phyloP scores from a whole-genome alignment of 2,797 vertebrate genomes.

The Labeo calbasu region DNA sequence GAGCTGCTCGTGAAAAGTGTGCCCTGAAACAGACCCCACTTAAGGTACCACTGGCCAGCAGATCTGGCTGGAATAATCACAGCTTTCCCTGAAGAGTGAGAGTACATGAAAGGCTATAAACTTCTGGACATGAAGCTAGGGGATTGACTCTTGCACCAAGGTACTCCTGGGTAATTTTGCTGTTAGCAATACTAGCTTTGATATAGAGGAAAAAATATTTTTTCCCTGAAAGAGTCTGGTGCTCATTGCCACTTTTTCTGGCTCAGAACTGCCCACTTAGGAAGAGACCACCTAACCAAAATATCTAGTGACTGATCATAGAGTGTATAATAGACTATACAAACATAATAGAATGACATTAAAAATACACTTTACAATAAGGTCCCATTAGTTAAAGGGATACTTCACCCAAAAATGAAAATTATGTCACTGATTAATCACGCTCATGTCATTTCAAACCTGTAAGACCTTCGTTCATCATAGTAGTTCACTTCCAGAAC shows the following conservation, averaged over 20 bases:
- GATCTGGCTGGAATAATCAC: constrained; percentile 13
- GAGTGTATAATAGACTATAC: background rate
- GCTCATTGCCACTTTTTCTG: background rate
- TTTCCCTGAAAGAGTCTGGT: background rate
- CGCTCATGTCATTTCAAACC: no score
- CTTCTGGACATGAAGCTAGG: constrained; percentile 31
- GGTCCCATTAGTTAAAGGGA: no score
- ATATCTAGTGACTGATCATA: background rate
- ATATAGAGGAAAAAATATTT: background rate
- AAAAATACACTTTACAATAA: background rate
- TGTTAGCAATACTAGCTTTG: background rate
- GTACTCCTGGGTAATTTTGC: constrained; percentile 33
- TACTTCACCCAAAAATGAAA: no score
- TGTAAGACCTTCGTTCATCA: no score
- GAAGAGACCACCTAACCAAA: background rate
- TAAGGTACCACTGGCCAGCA: constrained; percentile 3
- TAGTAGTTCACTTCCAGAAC: no score
- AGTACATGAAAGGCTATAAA: constrained; percentile 38
- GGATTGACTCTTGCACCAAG: constrained; percentile 9
- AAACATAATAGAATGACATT: background rate
- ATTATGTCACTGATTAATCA: no score
- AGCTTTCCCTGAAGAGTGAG: constrained; percentile 29
- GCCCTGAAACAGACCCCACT: constrained; percentile 27
- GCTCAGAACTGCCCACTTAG: background rate
- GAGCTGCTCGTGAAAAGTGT: background rate